Conservation (phyloP, 2,888 invertebrate genomes). For the Aporophyla nigra region DNA sequence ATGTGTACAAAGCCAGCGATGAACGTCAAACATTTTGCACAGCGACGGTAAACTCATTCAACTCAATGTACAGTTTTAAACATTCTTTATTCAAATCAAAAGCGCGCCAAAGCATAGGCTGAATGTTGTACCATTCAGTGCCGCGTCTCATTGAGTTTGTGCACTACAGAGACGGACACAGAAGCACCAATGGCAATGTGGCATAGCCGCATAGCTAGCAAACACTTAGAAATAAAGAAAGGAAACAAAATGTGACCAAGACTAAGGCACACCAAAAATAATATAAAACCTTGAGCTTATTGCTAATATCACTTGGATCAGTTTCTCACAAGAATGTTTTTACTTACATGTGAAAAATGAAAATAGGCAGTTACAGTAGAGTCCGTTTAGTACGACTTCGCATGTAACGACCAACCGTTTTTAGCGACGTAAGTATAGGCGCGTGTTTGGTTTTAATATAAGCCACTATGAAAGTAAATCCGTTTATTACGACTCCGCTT, state of each 20-base stretch:
- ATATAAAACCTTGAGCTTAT: background rate
- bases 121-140: slow-evolving; percentile 59
- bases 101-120: slow-evolving; percentile 57
- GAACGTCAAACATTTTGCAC: slow-evolving; percentile 26
- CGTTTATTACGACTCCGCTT: too few relatives aligned
- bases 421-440: too few relatives aligned
- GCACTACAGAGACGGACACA: background rate
- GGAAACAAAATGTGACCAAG: background rate
- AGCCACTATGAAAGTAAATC: too few relatives aligned
- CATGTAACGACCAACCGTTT: too few relatives aligned
- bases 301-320: background rate
- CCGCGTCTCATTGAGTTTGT: slow-evolving; percentile 52
- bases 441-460: too few relatives aligned
- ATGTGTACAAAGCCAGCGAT: slow-evolving; percentile 17
- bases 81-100: slow-evolving; percentile 62
- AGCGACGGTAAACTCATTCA: slow-evolving; percentile 34
- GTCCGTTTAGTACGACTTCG: too few relatives aligned
- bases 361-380: background rate
- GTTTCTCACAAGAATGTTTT: too few relatives aligned
- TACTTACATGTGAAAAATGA: background rate
- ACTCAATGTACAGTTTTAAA: slow-evolving; percentile 53
- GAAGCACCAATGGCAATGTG: slow-evolving; percentile 25
- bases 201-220: background rate
- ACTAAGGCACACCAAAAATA: background rate
- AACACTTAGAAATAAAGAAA: background rate